Base-by-base conservation (phyloP, 2,888 invertebrate species). In the Cecidostiba fungosa region DNA sequence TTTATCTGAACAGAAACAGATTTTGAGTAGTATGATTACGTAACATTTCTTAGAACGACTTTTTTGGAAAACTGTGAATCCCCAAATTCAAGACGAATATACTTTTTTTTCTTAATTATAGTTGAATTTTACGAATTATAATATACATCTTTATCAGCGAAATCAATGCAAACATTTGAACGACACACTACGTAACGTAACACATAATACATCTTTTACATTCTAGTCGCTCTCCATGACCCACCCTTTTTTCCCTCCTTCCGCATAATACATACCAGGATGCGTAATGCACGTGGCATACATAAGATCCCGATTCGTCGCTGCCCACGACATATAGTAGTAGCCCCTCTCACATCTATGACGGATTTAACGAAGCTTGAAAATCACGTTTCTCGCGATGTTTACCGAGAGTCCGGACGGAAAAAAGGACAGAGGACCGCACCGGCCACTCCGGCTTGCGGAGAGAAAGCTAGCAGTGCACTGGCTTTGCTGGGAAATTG, bases 291-390 rank as follows among this genome's bases (percentile, higher is more conserved):
- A 12, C 47, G 50, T 50, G 16, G 50, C 50, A 50, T 50, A 50
- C 32, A 39, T 36, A 36, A 36, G 36, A 39, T 32, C 70, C 36
- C 70, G 70, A 36, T n/a, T 32, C 77, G n/a, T 39, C 50, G 47
- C 59, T 74, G 80, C 77, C 84, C 86, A 86, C 80, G 77, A 62
- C 70, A n/a, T n/a, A n/a, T n/a, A n/a, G 54, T 10, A 19, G 19
- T 19, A 19, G 8, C 54, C n/a, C n/a, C 69, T 54, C 79, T 82
- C 73, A 59, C 77, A 82, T 88, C 83, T 86, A 87, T 87, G 88
- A 87, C 87, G 80, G 77, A 88, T 87, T 87, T 88, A 90, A 89
- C 87, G 88, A 89, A 90, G 87, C 88, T 86, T 87, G 86, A 89
- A 88, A 88, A 89, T 89, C 87, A 87, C 87, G 87, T 88, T 87